A percentile compares a stretch with the other conserved stretches of the same genome.
These are phyloP conservation scores for Falco punctatus DNA, from an alignment of 2,113 vertebrate species.

Conservation along the genomic window DNA sequence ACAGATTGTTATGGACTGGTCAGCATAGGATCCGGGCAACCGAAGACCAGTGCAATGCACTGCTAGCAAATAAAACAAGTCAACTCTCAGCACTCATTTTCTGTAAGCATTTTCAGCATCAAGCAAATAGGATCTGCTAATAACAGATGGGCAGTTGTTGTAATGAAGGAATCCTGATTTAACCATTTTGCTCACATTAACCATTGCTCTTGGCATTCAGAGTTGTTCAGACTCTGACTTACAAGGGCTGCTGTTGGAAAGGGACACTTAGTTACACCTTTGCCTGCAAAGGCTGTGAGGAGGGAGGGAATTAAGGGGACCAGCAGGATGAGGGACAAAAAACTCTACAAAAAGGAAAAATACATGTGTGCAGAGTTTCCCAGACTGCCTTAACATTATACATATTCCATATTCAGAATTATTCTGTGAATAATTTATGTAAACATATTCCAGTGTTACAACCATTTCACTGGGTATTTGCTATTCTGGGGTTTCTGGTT, in stretches of 20 bases:
- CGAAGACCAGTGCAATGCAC: neutral
- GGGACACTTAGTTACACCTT: neutral
- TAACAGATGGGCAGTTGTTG: neutral
- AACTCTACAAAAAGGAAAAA: neutral
- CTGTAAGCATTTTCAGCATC: neutral
- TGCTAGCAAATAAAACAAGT: neutral
- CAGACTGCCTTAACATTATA: neutral
- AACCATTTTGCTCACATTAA: neutral
- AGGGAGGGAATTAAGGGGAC: neutral
- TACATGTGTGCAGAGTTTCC: neutral
- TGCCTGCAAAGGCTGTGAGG: neutral
- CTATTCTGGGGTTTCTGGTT: neutral
- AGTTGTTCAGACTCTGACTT: neutral
- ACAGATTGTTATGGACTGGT: neutral
- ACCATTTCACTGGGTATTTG: neutral
- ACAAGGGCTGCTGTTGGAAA: neutral
- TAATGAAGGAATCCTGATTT: neutral
- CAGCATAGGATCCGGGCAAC: neutral
- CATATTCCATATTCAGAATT: neutral
- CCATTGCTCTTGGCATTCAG: neutral
- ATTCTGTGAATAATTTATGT: conserved; percentile 35
- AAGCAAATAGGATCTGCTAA: neutral
- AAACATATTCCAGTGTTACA: neutral
- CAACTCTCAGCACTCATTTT: neutral
- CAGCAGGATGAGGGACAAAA: neutral